A percentile compares a stretch with the other conserved stretches of the same genome.
These are phyloP conservation scores for Antheraea mylitta DNA, from an alignment of 1,140 invertebrate genomes.

Conservation along the genomic window DNA sequence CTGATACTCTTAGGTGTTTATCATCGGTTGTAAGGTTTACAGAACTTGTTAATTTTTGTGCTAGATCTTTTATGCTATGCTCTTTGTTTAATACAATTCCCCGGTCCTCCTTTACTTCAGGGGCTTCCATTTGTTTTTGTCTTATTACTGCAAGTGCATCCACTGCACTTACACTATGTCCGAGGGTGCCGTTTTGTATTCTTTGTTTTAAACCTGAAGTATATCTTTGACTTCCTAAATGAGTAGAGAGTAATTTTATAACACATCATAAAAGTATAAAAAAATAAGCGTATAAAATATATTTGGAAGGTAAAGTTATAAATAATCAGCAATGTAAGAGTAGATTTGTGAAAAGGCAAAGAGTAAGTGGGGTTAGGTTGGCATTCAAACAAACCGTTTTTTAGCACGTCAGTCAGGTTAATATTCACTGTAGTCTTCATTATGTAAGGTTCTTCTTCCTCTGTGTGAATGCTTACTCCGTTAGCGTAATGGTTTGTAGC, in stretches of 20 bases:
- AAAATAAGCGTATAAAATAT: too few species aligned
- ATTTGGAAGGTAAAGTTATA: too few species aligned
- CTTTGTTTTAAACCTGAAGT: conserved; percentile 80
- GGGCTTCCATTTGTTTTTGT: conserved; percentile 51
- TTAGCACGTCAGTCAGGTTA: conserved; percentile 52
- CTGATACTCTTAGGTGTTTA: conserved; percentile 83
- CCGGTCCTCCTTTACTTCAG: conserved; percentile 81
- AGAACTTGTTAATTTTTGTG: conserved; percentile 87
- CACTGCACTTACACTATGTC: conserved; percentile 55
- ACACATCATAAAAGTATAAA: too few species aligned
- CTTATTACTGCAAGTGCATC: conserved; percentile 52
- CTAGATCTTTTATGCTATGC: conserved; percentile 91
- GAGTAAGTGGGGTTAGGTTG: conserved; percentile 63
- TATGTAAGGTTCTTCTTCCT: conserved; percentile 43
- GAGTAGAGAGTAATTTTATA: conserved; percentile 11
- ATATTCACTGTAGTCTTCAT: conserved; percentile 35
- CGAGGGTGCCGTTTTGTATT: conserved; percentile 77
- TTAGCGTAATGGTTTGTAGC: conserved; percentile 26
- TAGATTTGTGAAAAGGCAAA: conserved; percentile 15
- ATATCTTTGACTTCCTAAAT: conserved; percentile 76
- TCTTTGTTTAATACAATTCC: conserved; percentile 82
- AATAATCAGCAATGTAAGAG: conserved; percentile 13
- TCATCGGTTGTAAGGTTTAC: conserved; percentile 72
- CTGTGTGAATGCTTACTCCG: conserved; percentile 40
- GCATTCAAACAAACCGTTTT: conserved; percentile 69